phyloP scores from a whole-genome alignment of 53 echinoderm and acorn worm species.

The Stichopus horrens region DNA sequence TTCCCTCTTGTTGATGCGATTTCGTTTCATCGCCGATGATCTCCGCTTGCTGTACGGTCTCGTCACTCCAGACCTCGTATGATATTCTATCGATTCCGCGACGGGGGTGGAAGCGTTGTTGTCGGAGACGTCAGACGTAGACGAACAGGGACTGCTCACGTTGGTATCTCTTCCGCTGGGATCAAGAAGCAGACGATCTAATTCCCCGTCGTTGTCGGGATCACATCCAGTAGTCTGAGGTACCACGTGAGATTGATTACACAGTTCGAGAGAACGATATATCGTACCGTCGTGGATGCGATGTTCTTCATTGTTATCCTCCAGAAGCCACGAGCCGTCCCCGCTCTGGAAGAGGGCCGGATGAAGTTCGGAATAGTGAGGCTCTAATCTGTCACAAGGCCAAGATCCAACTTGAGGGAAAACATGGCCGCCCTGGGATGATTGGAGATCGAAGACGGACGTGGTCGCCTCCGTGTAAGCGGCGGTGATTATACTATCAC shows the following conservation, averaged over 20 bases:
- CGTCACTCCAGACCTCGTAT: constrained; percentile 48
- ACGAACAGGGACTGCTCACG: constrained; percentile 10
- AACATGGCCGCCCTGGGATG: not conserved
- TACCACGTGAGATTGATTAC: not conserved
- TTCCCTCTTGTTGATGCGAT: constrained; percentile 91
- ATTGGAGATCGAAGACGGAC: not conserved
- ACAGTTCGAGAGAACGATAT: not conserved
- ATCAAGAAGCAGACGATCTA: not conserved
- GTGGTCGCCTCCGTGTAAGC: constrained; percentile 3
- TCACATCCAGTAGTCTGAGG: not conserved
- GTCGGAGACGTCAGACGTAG: not conserved
- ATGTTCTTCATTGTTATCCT: not conserved
- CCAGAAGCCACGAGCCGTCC: not conserved
- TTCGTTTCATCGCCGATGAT: constrained; percentile 68
- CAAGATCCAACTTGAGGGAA: not conserved
- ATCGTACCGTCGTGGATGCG: not conserved
- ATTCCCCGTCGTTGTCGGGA: not conserved
- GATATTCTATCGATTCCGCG: constrained; percentile 19
- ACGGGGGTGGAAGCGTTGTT: not conserved
- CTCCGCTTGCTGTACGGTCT: constrained; percentile 72
- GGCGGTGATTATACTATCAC: constrained; percentile 25
- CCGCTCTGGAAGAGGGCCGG: not conserved
- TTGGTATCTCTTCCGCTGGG: not conserved
- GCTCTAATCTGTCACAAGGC: not conserved
- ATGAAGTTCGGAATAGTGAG: not conserved